Evolutionary conservation across 2,113 vertebrate species (phyloP), one percentile per base, ranked within the genome.

Genomic region (Mobula birostris): DNA sequence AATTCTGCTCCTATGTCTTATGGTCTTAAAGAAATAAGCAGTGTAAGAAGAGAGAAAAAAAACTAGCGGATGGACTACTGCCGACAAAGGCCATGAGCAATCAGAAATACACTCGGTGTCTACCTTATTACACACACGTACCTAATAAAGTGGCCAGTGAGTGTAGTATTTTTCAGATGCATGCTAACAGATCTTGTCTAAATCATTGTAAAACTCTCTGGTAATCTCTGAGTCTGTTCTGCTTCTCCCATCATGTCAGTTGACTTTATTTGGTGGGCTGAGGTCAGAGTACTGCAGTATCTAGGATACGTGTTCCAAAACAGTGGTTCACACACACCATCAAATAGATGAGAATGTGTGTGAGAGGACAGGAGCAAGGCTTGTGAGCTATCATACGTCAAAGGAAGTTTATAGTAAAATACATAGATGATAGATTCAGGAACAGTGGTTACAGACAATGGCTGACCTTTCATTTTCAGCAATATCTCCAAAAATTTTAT

Each of bases 271-370:
- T 93, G 72, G 91, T 56, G 40, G 70, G 61, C 68, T 93, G 91
- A 93, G 91, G 91, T 93, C 91, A 93, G 91, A 56, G 91, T 72
- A 93, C 40, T 56, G 91, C 91, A 93, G 91, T 93, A 93, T 93
- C 91, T 93, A 93, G 91, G 91, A 93, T 93, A 93, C 91, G 61
- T 32, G 70, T 93, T 93, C 91, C 91, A 93, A 93, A 93, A 93
- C 91, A 93, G 91, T 74, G 70, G 91, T 93, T 70, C 91, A 93
- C 27, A 93, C 91, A 93, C 74, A 74, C 70, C 36, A 93, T 76
- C 91, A 74, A 93, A 93, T 19, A 7, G 90, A 40, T 92, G 66
- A 92, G 70, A 92, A 92, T 92, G 90, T 70, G 61, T 93, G 91
- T 74, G 56, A 93, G 74, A 93, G 91, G 68, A 27, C 36, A 48